A percentile compares a stretch with the other conserved stretches of the same genome.
Conservation (phyloP, 1,140 invertebrate genomes). For the Drusus annulatus region DNA sequence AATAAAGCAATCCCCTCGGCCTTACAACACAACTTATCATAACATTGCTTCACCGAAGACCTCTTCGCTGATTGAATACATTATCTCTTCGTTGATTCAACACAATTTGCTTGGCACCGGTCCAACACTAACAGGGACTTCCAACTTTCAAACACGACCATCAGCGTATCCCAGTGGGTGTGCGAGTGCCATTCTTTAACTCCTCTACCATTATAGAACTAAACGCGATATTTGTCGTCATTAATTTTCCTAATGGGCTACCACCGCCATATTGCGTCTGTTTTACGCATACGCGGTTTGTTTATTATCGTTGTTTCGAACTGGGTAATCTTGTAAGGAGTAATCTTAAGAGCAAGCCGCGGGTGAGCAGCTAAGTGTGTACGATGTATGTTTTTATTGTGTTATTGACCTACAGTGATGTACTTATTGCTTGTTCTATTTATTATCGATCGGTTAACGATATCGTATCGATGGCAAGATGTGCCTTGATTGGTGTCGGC, state of each 20-base stretch:
- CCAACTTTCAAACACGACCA: background rate
- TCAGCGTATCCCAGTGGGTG: background rate
- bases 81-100: background rate
- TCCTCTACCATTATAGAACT: background rate
- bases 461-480: background rate
- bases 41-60: background rate
- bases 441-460: background rate
- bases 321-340: no score
- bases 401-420: background rate
- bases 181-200: constrained; percentile 9
- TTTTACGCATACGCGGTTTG: background rate
- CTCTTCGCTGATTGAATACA: background rate
- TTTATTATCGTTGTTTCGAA: no score
- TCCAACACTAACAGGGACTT: background rate
- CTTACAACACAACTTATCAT: no score
- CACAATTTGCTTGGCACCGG: background rate
- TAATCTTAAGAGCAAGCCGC: no score
- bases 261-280: constrained; percentile 4
- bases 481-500: no score
- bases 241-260: constrained; percentile 19
- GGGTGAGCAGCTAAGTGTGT: background rate
- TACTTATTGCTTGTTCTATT: background rate
- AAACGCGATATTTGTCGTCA: constrained; percentile 12
- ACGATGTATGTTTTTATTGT: background rate
- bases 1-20: no score